A percentile compares a stretch with the other conserved stretches of the same genome.
Evolutionary conservation across 2,113 vertebrate genomes (phyloP).

Genomic region (Irena cyanogastra): DNA sequence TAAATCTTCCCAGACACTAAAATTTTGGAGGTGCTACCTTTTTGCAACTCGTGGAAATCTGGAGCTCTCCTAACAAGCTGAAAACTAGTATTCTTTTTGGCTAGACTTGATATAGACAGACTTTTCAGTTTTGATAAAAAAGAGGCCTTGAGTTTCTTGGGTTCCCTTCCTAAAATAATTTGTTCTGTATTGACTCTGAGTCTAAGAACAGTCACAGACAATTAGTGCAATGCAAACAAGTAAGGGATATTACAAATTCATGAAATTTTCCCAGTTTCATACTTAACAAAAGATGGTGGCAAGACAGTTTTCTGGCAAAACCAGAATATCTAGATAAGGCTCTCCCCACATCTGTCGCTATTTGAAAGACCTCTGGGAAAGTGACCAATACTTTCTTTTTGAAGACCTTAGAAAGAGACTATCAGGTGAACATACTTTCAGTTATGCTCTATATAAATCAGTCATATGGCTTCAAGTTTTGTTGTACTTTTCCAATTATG

Average conservation of each 20-base stretch:
- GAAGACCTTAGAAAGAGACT: background rate
- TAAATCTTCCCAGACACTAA: background rate
- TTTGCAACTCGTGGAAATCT: background rate
- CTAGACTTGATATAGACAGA: background rate
- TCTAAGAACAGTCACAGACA: background rate
- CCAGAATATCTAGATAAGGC: background rate
- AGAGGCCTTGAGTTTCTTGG: background rate
- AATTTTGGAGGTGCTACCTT: background rate
- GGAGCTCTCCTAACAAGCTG: background rate
- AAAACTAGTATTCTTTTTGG: background rate
- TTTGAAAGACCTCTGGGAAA: background rate
- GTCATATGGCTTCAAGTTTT: background rate
- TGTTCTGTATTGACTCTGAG: background rate
- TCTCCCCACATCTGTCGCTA: background rate
- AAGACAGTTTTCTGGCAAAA: background rate
- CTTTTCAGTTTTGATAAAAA: background rate
- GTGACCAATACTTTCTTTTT: background rate
- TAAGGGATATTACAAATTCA: background rate
- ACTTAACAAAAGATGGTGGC: background rate
- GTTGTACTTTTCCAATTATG: slow-evolving; percentile 15
- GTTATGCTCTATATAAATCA: background rate
- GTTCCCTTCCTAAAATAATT: background rate
- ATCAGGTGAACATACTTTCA: background rate
- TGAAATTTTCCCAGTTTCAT: background rate
- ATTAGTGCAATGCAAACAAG: background rate